Base-by-base conservation (phyloP, 1,140 invertebrate species). In the Polyergus mexicanus region DNA sequence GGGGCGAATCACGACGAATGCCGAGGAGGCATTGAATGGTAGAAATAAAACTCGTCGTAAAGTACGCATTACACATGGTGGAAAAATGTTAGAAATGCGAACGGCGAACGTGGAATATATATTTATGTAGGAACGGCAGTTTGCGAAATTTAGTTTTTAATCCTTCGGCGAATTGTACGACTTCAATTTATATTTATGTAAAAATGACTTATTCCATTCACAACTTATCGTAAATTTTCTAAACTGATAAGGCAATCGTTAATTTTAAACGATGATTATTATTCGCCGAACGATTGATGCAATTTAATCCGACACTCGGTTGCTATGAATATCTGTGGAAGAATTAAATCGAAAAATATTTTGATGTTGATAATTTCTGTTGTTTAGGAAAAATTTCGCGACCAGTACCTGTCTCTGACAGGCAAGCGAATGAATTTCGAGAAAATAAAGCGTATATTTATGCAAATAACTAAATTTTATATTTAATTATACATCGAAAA, bases 11-110 rank as follows among this genome's bases (percentile, higher is more conserved):
- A 58, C 19, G 11, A 3, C 22, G 19, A 2, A 2, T 71, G 51
- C 11, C 19, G 25, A 58, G 35, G 28, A 32, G n/a, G n/a, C 65
- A 44, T 19, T 41, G 54, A 32, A 44, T 72, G 16, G 19, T 71
- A 5, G 4, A 81, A 58, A 71, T 81, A 81, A 81, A 81, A 71
- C 66, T 81, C 47, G 25, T 80, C 35, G 38, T 81, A 58, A 81
- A 56, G 16, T 32, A 58, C 51, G 22, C 65, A 54, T 81, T 81
- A 58, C 78, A 44, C 66, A 81, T 11, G 38, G 25, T 25, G 38
- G 51, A 81, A 81, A 81, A 81, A 81, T 81, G 51, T 60, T 71
- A 44, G 38, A 81, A 80, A 68, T 54, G 76, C 62, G 76, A 69
- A 44, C 51, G 22, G 35, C 25, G 35, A 58, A 65, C 19, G 65